These are phyloP conservation scores for Phasianus colchicus DNA, from an alignment of 2,113 vertebrate species.

Conservation along the genomic window DNA sequence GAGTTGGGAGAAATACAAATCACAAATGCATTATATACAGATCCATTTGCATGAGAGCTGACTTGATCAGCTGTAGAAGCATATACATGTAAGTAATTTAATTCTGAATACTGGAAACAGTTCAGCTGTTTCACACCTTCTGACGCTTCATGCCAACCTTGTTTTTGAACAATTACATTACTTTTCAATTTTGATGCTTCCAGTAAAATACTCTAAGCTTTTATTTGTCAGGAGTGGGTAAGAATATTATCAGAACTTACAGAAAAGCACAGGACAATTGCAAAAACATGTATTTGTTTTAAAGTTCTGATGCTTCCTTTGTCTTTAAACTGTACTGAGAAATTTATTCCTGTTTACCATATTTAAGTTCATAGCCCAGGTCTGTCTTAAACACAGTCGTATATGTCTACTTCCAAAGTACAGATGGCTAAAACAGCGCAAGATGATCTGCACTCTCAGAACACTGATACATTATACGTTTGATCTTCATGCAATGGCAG, in stretches of 20 bases:
- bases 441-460: background rate
- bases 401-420: background rate
- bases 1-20: background rate
- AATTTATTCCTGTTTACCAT: background rate
- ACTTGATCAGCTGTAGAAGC: background rate
- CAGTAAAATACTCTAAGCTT: background rate
- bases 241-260: background rate
- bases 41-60: background rate
- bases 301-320: background rate
- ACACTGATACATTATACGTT: background rate
- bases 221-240: background rate
- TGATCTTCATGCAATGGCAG: background rate
- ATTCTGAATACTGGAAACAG: background rate
- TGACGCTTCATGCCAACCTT: background rate
- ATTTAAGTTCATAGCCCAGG: background rate
- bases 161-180: background rate
- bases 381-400: background rate
- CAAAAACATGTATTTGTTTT: background rate
- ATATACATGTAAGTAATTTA: background rate
- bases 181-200: background rate
- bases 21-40: accelerated
- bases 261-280: background rate
- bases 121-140: background rate
- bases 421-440: background rate
- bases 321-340: background rate